A percentile compares a stretch with the other conserved stretches of the same genome.
Conservation (phyloP, 2,113 vertebrate genomes). For the Promerops cafer region DNA sequence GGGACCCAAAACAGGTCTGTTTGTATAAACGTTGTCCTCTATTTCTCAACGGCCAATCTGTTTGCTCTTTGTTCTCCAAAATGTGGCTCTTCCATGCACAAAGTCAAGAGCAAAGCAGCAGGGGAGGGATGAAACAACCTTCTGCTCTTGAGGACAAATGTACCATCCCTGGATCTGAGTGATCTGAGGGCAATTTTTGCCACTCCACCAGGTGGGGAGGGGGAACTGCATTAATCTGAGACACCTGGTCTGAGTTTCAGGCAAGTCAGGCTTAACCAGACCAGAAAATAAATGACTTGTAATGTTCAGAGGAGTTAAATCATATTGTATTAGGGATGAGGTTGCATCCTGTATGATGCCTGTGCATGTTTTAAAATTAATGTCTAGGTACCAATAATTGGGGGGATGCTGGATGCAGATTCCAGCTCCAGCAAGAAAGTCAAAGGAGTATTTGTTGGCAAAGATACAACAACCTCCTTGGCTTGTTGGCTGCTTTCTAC, state of each 20-base stretch:
- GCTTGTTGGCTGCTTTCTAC: not conserved
- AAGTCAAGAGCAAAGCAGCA: not conserved
- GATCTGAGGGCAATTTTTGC: not conserved
- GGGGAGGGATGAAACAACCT: not conserved
- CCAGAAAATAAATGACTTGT: not conserved
- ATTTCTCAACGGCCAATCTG: not conserved
- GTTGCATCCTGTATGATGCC: not conserved
- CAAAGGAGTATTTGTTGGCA: not conserved
- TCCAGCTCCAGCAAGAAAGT: not conserved
- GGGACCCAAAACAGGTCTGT: not conserved
- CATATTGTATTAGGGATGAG: not conserved
- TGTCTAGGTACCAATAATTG: not conserved
- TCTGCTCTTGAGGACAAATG: not conserved
- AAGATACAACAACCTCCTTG: not conserved
- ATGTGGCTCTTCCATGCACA: accelerated
- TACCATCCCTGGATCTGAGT: not conserved
- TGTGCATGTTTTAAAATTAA: not conserved
- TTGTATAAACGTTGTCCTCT: not conserved
- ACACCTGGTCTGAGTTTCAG: not conserved
- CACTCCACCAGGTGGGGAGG: not conserved
- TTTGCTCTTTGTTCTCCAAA: not conserved
- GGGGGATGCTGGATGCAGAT: not conserved
- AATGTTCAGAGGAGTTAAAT: not conserved
- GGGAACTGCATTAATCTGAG: not conserved
- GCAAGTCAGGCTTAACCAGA: not conserved